Evolutionary conservation across 1,140 invertebrate genomes (phyloP), one percentile per base, ranked within the genome.

Genomic region (Odontomachus brunneus): DNA sequence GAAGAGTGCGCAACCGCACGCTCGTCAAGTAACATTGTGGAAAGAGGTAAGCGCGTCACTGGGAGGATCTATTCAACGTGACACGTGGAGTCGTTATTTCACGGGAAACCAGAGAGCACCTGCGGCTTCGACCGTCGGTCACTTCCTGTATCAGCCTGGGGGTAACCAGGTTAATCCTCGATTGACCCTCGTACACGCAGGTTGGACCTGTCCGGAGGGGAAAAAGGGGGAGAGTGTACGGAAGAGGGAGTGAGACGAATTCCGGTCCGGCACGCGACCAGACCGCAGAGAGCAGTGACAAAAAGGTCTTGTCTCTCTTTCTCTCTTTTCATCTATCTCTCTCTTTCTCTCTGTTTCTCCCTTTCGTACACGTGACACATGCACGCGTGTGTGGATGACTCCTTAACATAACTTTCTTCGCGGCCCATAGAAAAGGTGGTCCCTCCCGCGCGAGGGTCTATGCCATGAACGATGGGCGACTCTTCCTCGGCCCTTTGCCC

Each of bases 111-210:
- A 75, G 82, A 86, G 85, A 72, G 2, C 86, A 91, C 89, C 90
- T 91, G 89, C 74, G 60, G 11, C 55, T 51, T 4, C 26, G 44
- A 49, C 55, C 17, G 73, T 17, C 59, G 84, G 85, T 89, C 87
- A 90, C 71, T 90, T 91, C 83, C 87, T 81, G 78, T 69, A 86
- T 89, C 73, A 71, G 57, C 74, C 55, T 59, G 80, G 83, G 83
- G 80, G 82, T 88, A 91, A 91, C 86, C 90, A 92, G 91, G 91
- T 92, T 92, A 92, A 92, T 92, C 89, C 90, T 84, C 86, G 90
- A 91, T 91, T 92, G 91, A 92, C 91, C 91, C 87, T 89, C 49
- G 62, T 80, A 53, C 73, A 60, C 72, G 80, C 87, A 90, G 83
- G 87, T 86, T 87, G 38, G 55, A 74, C 85, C 84, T 85, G 86